Base-by-base conservation (phyloP, 2,888 invertebrate species). In the Chaetogeoica ovagalla region DNA sequence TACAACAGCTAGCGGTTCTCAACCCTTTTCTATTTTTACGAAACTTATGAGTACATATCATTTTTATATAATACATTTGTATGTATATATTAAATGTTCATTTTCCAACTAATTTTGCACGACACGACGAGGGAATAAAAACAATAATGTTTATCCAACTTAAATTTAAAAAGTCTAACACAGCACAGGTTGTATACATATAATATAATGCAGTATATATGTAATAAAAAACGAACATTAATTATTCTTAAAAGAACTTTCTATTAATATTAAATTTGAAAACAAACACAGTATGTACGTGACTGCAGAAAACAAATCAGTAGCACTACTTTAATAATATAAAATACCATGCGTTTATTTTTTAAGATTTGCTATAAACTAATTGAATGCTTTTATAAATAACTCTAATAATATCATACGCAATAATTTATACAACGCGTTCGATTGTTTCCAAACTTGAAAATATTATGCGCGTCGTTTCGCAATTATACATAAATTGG, bases 181-280 rank as follows among this genome's bases (percentile, higher is more conserved):
- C 37, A 63, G 52, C 21, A 21, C 21, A 15, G 11, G 37, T 17
- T 52, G 1, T 52, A 15, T 15, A 52, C 4, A 13, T 52, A 52
- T 17, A 2, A 52, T 17, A 30, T 30, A 30, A 30, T 4, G 30
- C 1, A 30, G 30, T 30, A 30, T 30, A 30, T 52, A 52, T 52
- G 17, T 52, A 52, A 52, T 52, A 52, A 52, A 73, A 62, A 73
- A 71, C 52, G 59, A 52, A 52, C 52, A 17, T 30, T 30, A 68
- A 68, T 48, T 72, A 72, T 62, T 52, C 17, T 73, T 62, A 30
- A 30, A 62, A 71, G 39, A 57, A 48, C 48, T 72, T 62, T 60
- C 43, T 43, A 43, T 13, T 13, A 43, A 23, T 48, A 72, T 19
- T 72, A 48, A 48, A 72, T 59, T 17, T 68, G 43, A 23, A 17